Evolutionary conservation across 2,797 vertebrate genomes (phyloP).

Genomic region (Craterocephalus amniculus): DNA sequence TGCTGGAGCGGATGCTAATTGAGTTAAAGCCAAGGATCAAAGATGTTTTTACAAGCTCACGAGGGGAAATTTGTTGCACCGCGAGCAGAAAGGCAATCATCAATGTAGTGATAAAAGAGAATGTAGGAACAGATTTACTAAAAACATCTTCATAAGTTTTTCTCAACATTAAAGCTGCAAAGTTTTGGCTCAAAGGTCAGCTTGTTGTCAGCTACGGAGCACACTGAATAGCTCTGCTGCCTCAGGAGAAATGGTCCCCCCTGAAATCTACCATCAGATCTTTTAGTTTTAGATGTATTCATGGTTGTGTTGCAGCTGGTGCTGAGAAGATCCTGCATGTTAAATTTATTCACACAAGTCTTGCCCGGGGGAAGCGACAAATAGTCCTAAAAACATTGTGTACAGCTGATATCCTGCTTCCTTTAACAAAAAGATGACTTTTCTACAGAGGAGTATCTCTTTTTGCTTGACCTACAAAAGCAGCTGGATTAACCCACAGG

Average conservation of each 20-base stretch:
- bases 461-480: slow-evolving; percentile 16
- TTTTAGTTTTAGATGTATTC: neutral
- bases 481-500: slow-evolving; percentile 3
- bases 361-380: neutral
- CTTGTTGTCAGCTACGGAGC: neutral
- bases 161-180: neutral
- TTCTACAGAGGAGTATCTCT: neutral
- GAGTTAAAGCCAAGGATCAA: neutral
- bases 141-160: neutral
- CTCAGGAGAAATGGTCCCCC: neutral
- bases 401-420: neutral
- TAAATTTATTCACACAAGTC: neutral
- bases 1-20: neutral
- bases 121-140: neutral
- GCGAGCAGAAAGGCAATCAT: neutral
- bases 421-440: neutral
- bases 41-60: neutral
- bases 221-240: neutral
- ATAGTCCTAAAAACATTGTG: neutral
- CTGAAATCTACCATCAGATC: neutral
- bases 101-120: neutral
- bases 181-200: neutral
- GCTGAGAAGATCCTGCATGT: neutral
- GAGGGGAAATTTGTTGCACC: neutral
- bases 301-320: neutral